phyloP scores from a whole-genome alignment of 2,113 vertebrate species.

The Stegastes partitus region DNA sequence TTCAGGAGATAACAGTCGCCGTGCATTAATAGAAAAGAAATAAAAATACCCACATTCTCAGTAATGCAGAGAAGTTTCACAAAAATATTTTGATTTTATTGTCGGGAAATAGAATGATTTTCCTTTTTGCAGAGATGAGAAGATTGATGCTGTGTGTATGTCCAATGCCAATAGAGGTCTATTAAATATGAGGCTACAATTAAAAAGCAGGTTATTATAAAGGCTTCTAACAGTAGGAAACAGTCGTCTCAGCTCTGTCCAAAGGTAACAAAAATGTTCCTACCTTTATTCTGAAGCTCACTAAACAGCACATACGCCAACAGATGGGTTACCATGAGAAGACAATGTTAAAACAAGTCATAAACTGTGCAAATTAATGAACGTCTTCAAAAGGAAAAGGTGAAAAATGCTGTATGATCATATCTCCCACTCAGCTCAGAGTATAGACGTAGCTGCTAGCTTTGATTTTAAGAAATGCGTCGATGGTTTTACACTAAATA shows the following conservation, averaged over 20 bases:
- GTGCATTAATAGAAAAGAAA: conserved; percentile 16
- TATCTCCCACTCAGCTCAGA: too few species aligned
- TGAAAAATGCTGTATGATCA: too few species aligned
- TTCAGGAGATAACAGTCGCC: neutral
- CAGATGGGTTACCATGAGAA: too few species aligned
- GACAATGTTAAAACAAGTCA: too few species aligned
- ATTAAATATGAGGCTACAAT: neutral
- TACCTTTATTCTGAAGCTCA: neutral
- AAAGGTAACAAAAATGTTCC: neutral
- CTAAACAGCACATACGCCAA: too few species aligned
- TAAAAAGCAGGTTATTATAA: neutral
- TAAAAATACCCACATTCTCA: neutral
- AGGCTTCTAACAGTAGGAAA: neutral
- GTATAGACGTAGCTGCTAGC: too few species aligned
- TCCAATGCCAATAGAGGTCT: neutral
- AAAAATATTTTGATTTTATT: neutral
- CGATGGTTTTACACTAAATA: too few species aligned
- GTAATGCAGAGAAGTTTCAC: neutral
- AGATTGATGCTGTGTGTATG: too few species aligned
- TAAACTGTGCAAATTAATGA: too few species aligned
- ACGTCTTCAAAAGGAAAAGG: too few species aligned
- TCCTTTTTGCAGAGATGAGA: too few species aligned
- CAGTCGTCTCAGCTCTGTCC: neutral
- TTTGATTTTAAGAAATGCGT: too few species aligned
- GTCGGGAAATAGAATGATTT: neutral